These are phyloP conservation scores for Lacanobia oleracea DNA, from an alignment of 2,888 invertebrate genomes.

Conservation along the genomic window DNA sequence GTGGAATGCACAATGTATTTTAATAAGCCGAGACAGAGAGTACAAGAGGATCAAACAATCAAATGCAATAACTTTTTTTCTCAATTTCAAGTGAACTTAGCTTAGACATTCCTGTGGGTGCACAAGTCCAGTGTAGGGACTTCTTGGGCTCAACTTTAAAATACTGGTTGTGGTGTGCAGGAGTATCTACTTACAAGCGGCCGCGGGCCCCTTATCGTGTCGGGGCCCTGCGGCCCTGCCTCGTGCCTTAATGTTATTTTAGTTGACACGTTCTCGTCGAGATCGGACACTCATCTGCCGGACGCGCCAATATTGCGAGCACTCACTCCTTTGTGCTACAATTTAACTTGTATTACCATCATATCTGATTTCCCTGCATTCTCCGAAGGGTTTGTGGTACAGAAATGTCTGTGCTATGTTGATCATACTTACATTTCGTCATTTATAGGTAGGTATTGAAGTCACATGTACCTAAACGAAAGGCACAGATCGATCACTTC, in stretches of 20 bases:
- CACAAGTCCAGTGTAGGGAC: neutral
- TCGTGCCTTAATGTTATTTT: slow-evolving; percentile 4
- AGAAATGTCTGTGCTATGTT: neutral
- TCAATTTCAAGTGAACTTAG: neutral
- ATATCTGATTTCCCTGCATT: neutral
- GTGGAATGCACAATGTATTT: neutral
- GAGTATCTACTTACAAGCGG: slow-evolving; percentile 1
- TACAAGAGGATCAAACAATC: neutral
- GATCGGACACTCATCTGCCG: slow-evolving; percentile 1
- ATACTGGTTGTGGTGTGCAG: neutral
- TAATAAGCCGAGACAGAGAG: neutral
- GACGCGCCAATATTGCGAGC: slow-evolving; percentile 10
- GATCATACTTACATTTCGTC: neutral
- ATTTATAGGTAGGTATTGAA: neutral
- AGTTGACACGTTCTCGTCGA: slow-evolving; percentile 5
- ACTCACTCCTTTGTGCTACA: slow-evolving; percentile 13
- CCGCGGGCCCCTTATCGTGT: slow-evolving; percentile 17
- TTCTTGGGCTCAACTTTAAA: neutral
- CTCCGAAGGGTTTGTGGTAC: too few relatives aligned
- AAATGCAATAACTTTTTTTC: neutral
- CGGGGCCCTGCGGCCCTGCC: neutral
- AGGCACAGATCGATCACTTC: too few relatives aligned
- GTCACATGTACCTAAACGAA: neutral
- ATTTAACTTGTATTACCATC: neutral
- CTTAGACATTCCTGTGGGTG: neutral